Evolutionary conservation across 2,888 invertebrate species (phyloP).

Genomic region (Phrixothrix hirtus): DNA sequence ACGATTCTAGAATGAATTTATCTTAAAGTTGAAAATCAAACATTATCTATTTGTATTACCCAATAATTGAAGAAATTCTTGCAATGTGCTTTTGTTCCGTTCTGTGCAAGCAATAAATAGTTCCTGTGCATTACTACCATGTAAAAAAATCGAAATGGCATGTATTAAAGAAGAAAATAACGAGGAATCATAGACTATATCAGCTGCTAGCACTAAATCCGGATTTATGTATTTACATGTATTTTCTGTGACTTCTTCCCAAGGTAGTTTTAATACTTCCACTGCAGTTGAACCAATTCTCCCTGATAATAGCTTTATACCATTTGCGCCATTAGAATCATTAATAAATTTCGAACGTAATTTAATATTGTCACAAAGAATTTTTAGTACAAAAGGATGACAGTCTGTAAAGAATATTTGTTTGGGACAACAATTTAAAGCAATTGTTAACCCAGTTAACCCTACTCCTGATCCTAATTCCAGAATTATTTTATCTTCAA

Average conservation of each 20-base stretch:
- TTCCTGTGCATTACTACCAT: conserved; percentile 46
- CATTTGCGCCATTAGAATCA: neutral
- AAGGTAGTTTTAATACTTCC: conserved; percentile 55
- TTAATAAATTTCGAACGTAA: conserved; percentile 51
- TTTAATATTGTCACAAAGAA: conserved; percentile 65
- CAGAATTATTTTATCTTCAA: conserved; percentile 63
- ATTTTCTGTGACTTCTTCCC: conserved; percentile 57
- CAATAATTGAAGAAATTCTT: conserved; percentile 58
- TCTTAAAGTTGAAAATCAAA: neutral
- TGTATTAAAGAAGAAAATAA: conserved; percentile 57
- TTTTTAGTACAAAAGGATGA: conserved; percentile 66
- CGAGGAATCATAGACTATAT: conserved; percentile 64
- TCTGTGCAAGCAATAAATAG: conserved; percentile 64
- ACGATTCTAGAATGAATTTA: conserved; percentile 25
- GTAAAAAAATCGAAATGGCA: conserved; percentile 56
- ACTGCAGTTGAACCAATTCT: conserved; percentile 21
- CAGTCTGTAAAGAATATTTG: conserved; percentile 70
- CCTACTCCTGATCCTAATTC: conserved; percentile 82
- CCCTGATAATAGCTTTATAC: neutral
- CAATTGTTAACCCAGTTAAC: conserved; percentile 68
- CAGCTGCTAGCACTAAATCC: conserved; percentile 63
- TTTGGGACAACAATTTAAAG: conserved; percentile 60
- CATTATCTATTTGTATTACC: conserved; percentile 19
- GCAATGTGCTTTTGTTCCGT: conserved; percentile 67
- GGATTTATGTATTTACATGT: conserved; percentile 45